phyloP scores from a whole-genome alignment of 2,113 vertebrate species.

The Sterrhoptilus dennistouni region DNA sequence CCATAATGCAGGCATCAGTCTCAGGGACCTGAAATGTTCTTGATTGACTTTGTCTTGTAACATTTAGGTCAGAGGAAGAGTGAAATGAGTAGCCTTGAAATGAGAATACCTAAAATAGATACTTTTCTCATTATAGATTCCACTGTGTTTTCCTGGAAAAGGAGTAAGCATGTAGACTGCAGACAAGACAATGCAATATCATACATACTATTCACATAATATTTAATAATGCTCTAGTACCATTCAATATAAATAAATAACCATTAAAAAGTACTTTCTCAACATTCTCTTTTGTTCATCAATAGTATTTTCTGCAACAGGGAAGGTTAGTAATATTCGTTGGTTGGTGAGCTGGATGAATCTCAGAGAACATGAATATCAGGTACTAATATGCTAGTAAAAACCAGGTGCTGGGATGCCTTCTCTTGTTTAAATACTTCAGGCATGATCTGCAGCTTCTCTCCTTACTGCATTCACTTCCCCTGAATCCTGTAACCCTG shows the following conservation, averaged over 20 bases:
- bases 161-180: not conserved
- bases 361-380: slow-evolving; percentile 29
- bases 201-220: slow-evolving; percentile 43
- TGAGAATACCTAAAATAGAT: not conserved
- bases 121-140: not conserved
- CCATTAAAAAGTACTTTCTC: slow-evolving; percentile 63
- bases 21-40: not conserved
- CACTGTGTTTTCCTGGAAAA: not conserved
- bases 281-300: slow-evolving; percentile 28
- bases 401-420: not conserved
- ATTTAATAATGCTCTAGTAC: slow-evolving; percentile 61
- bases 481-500: not conserved
- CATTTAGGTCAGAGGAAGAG: not conserved
- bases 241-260: slow-evolving; percentile 67
- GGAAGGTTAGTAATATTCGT: slow-evolving; percentile 48
- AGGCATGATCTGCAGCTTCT: not conserved
- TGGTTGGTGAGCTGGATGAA: slow-evolving; percentile 16
- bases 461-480: not conserved
- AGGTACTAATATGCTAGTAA: slow-evolving; percentile 16
- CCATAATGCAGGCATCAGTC: not conserved
- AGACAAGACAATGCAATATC: not conserved
- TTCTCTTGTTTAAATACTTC: not conserved
- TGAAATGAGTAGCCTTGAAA: not conserved
- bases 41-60: not conserved
- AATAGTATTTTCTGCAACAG: slow-evolving; percentile 53